Conservation (phyloP, 2,113 vertebrate genomes). For the Gnathonemus echidnorhynchus region DNA sequence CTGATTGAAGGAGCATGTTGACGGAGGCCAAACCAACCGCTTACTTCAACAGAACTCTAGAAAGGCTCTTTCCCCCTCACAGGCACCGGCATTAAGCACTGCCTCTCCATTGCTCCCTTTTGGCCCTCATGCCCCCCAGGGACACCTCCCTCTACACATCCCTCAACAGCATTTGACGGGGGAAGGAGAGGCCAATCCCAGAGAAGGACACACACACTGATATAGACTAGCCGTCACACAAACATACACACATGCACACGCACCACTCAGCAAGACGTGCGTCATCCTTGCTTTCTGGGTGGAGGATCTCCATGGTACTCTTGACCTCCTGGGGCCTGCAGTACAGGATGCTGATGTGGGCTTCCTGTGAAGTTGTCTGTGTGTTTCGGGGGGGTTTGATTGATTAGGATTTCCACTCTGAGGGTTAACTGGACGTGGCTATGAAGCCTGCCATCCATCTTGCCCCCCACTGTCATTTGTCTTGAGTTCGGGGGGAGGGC, state of each 20-base stretch:
- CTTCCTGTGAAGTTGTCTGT: not conserved
- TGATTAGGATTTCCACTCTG: not conserved
- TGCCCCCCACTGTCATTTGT: not conserved
- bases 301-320: not conserved
- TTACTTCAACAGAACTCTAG: not conserved
- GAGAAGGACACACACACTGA: not conserved
- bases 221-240: not conserved
- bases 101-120: not conserved
- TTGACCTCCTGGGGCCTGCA: conserved; percentile 32
- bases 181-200: not conserved
- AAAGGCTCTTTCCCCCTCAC: not conserved
- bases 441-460: conserved; percentile 10
- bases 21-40: not conserved
- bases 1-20: not conserved
- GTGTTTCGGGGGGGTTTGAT: not conserved
- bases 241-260: conserved; percentile 10
- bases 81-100: not conserved
- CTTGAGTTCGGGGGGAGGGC: not conserved
- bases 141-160: not conserved
- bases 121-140: not conserved
- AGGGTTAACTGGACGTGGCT: not conserved
- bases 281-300: not conserved
- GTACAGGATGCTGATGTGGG: conserved; percentile 29
- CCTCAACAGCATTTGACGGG: not conserved
- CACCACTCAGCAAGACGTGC: not conserved